Percentiles rank a stretch among this genome's conserved stretches.
These are phyloP conservation scores for Chymomyza amoena DNA, from an alignment of 2,888 invertebrate genomes.

Conservation along the genomic window DNA sequence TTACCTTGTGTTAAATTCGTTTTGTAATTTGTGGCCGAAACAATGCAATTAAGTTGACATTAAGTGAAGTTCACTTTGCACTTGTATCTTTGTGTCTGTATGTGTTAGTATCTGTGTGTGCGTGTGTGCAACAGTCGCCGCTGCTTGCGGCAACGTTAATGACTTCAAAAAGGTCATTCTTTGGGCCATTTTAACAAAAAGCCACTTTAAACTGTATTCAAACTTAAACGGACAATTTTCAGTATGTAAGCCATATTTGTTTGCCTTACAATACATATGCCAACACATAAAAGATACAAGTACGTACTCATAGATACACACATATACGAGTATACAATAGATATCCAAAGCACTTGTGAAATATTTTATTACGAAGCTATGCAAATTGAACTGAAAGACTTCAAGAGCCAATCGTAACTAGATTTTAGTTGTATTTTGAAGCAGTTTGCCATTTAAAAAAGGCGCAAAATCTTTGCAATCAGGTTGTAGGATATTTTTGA, in stretches of 20 bases:
- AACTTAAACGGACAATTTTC: slow-evolving; percentile 16
- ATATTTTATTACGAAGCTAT: no score
- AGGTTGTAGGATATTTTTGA: no score
- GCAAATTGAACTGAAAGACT: not conserved
- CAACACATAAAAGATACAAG: no score
- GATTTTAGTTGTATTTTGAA: slow-evolving; percentile 16
- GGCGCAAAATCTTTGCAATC: no score
- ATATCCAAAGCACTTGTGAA: no score
- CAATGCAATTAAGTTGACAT: slow-evolving; percentile 75
- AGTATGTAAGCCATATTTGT: not conserved
- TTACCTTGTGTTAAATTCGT: slow-evolving; percentile 66
- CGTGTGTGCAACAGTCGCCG: slow-evolving; percentile 10
- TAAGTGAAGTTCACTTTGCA: slow-evolving; percentile 62
- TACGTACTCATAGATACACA: no score
- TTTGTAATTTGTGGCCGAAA: slow-evolving; percentile 75
- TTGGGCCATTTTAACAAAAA: slow-evolving; percentile 45
- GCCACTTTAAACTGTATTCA: slow-evolving; percentile 27
- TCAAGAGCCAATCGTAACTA: no score
- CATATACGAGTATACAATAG: no score
- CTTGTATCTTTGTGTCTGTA: not conserved
- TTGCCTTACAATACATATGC: not conserved
- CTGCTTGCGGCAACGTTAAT: slow-evolving; percentile 36
- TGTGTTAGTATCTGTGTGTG: not conserved
- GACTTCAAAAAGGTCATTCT: slow-evolving; percentile 55
- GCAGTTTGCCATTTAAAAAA: not conserved